phyloP scores from a whole-genome alignment of 1,140 invertebrate species.

The Drosophila tropicalis region DNA sequence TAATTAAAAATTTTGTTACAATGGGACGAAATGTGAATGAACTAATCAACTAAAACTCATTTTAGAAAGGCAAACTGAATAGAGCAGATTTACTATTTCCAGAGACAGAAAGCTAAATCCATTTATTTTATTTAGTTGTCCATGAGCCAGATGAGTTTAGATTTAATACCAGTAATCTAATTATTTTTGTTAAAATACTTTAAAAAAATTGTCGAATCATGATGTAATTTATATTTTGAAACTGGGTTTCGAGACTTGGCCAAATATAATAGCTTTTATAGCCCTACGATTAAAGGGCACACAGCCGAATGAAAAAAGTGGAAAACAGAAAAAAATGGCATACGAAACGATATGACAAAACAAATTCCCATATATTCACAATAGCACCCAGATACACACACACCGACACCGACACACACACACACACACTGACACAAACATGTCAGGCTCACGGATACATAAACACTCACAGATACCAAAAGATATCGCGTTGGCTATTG shows the following conservation, averaged over 20 bases:
- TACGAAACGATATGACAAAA: constrained; percentile 67
- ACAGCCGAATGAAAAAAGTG: constrained; percentile 8
- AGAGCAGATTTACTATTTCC: no score
- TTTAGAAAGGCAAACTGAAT: no score
- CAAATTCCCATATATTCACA: constrained; percentile 71
- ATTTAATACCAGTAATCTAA: no score
- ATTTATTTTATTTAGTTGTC: no score
- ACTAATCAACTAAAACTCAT: no score
- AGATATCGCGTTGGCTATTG: constrained; percentile 52
- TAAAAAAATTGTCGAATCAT: no score
- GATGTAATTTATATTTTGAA: no score
- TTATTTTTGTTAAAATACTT: no score
- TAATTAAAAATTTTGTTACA: no score
- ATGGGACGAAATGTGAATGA: no score
- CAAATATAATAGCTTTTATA: neutral
- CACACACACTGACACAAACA: constrained; percentile 31
- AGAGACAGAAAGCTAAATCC: no score
- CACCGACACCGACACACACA: constrained; percentile 30
- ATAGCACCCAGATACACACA: constrained; percentile 42
- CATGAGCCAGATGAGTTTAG: no score
- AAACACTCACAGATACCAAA: constrained; percentile 41
- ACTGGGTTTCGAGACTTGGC: neutral
- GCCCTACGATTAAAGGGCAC: constrained; percentile 27
- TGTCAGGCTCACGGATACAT: constrained; percentile 28
- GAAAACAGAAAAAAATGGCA: constrained; percentile 16